Conservation (phyloP, 1,140 invertebrate species). For the Dendrolimus punctatus region DNA sequence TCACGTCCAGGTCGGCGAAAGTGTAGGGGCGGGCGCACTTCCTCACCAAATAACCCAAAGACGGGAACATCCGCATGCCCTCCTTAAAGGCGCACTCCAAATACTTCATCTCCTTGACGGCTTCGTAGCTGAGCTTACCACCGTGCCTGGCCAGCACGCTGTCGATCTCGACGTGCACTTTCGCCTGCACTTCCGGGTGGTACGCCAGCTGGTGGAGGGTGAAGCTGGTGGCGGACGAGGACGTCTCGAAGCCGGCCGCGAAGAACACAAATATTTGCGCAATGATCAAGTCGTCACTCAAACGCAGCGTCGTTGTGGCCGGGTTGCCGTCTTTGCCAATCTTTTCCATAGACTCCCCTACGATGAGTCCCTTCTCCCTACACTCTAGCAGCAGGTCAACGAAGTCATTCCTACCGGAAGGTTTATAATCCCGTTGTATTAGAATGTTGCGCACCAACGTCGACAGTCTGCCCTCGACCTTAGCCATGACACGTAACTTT, state of each 20-base stretch:
- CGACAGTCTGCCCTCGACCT: constrained; percentile 17
- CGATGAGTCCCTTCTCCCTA: constrained; percentile 43
- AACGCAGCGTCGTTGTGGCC: constrained; percentile 16
- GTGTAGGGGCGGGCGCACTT: constrained; percentile 51
- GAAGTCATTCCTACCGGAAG: constrained; percentile 64
- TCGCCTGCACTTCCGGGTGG: constrained; percentile 73
- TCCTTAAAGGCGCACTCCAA: constrained; percentile 58
- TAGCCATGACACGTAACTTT: constrained; percentile 20
- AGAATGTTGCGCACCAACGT: constrained; percentile 20
- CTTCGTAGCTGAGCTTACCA: constrained; percentile 49
- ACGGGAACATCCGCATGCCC: constrained; percentile 60
- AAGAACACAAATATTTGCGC: constrained; percentile 73
- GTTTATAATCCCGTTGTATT: constrained; percentile 20
- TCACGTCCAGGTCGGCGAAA: constrained; percentile 43
- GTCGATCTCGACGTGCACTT: constrained; percentile 71
- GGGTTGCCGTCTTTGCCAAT: constrained; percentile 32
- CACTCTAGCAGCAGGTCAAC: constrained; percentile 71
- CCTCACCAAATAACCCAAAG: constrained; percentile 50
- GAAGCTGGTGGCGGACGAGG: constrained; percentile 68
- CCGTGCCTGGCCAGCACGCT: constrained; percentile 38
- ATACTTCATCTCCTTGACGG: constrained; percentile 56
- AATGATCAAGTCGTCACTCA: constrained; percentile 34
- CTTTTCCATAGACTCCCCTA: constrained; percentile 48
- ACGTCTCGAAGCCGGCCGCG: constrained; percentile 74
- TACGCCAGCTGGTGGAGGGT: constrained; percentile 69